A percentile compares a stretch with the other conserved stretches of the same genome.
These are phyloP conservation scores for Anthonomus grandis DNA, from an alignment of 1,140 invertebrate species.

Conservation along the genomic window DNA sequence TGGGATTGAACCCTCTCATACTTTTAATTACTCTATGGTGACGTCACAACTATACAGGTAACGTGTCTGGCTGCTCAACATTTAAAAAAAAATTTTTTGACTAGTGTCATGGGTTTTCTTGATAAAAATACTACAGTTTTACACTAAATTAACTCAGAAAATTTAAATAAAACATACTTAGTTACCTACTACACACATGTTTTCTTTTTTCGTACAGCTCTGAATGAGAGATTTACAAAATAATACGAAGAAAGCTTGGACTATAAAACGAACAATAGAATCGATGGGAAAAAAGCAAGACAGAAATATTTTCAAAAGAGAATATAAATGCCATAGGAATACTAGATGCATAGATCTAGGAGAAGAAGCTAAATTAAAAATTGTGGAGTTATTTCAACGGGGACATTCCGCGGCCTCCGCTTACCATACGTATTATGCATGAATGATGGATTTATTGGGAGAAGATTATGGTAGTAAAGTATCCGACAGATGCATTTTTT, in stretches of 20 bases:
- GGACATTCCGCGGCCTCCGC: not conserved
- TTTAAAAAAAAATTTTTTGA: not conserved
- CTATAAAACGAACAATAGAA: not conserved
- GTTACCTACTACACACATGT: not conserved
- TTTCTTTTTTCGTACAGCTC: not conserved
- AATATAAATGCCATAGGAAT: not conserved
- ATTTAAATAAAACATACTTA: not conserved
- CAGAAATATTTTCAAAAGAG: too few species aligned
- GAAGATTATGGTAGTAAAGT: slow-evolving; percentile 3
- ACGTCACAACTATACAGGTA: too few species aligned
- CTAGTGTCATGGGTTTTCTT: too few species aligned
- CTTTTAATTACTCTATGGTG: too few species aligned
- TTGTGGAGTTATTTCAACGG: slow-evolving; percentile 7
- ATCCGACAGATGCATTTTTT: slow-evolving; percentile 3
- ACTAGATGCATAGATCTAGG: slow-evolving; percentile 1
- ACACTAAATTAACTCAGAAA: not conserved
- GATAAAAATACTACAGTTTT: not conserved
- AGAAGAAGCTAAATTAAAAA: slow-evolving; percentile 7
- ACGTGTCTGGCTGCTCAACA: not conserved
- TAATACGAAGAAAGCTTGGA: not conserved
- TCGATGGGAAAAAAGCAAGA: not conserved
- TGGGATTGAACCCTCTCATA: too few species aligned
- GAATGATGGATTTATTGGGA: slow-evolving; percentile 3
- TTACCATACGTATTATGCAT: slow-evolving; percentile 3
- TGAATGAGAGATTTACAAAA: not conserved